Conservation (phyloP, 1,140 invertebrate species). For the Radopholus similis region DNA sequence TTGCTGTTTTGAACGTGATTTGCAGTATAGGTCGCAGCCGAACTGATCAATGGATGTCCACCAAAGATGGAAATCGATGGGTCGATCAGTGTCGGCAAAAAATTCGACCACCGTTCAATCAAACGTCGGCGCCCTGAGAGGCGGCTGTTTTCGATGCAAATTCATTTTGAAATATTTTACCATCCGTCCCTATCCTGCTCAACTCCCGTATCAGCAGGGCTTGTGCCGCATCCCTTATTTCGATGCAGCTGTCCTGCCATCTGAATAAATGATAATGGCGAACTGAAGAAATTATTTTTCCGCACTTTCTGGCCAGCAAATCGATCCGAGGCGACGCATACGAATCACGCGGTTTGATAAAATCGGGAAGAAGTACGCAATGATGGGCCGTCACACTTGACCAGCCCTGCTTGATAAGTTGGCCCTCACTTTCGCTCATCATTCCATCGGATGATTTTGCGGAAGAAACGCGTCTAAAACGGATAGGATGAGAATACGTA, state of each 20-base stretch:
- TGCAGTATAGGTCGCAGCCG: neutral
- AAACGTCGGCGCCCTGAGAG: slow-evolving; percentile 75
- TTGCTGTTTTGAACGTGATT: neutral
- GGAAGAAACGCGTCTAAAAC: slow-evolving; percentile 42
- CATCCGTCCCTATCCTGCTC: slow-evolving; percentile 78
- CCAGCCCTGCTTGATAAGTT: slow-evolving; percentile 93
- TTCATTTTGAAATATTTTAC: slow-evolving; percentile 20
- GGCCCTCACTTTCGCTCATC: slow-evolving; percentile 64
- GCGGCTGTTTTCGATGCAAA: slow-evolving; percentile 6
- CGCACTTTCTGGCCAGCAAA: slow-evolving; percentile 78
- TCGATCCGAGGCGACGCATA: slow-evolving; percentile 91
- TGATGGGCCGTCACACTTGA: slow-evolving; percentile 88
- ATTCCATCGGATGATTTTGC: slow-evolving; percentile 35
- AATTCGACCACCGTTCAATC: slow-evolving; percentile 90
- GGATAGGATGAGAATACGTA: neutral
- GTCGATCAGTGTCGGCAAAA: slow-evolving; percentile 70
- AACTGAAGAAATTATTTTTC: slow-evolving; percentile 1
- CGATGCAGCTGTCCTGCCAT: slow-evolving; percentile 97
- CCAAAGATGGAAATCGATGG: slow-evolving; percentile 54
- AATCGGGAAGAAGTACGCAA: slow-evolving; percentile 86
- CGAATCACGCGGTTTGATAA: slow-evolving; percentile 60
- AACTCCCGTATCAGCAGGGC: slow-evolving; percentile 88
- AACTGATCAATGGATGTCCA: neutral
- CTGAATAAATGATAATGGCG: slow-evolving; percentile 21
- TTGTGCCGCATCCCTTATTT: slow-evolving; percentile 89